These are phyloP conservation scores for Pteronotus mesoamericanus DNA, from an alignment of 2,797 vertebrate genomes.

Conservation along the genomic window DNA sequence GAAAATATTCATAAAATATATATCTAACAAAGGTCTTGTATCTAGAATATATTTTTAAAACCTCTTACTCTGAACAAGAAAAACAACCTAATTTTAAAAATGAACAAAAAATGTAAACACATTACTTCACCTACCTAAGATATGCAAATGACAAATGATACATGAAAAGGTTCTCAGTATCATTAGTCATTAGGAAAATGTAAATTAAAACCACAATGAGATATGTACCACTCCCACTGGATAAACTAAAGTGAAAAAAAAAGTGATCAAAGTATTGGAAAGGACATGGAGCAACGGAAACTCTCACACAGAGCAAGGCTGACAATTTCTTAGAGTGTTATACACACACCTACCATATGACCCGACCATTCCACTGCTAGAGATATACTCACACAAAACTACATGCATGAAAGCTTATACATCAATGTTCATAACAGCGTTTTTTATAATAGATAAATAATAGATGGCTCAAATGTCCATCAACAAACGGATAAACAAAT, in stretches of 20 bases:
- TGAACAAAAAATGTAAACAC: not conserved
- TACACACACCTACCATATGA: not conserved
- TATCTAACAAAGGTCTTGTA: not conserved
- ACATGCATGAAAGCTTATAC: not conserved
- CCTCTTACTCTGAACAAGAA: not conserved
- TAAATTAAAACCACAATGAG: not conserved
- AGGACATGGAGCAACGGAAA: not conserved
- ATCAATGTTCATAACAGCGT: not conserved
- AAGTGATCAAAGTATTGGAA: not conserved
- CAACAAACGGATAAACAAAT: not conserved
- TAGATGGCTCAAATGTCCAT: not conserved
- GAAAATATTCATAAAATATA: not conserved
- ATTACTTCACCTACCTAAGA: not conserved
- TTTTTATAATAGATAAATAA: not conserved
- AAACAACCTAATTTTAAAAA: not conserved
- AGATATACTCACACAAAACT: not conserved
- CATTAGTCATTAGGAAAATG: not conserved
- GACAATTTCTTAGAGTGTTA: not conserved
- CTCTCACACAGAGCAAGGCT: not conserved
- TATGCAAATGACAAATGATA: not conserved
- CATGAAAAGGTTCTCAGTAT: not conserved
- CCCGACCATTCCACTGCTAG: not conserved
- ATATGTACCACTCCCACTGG: not conserved
- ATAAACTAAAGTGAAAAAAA: not conserved
- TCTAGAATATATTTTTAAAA: not conserved